Percentiles rank a stretch among this genome's conserved stretches.
Evolutionary conservation across 2,888 invertebrate species (phyloP).

Genomic region (Neoscelio sp.): DNA sequence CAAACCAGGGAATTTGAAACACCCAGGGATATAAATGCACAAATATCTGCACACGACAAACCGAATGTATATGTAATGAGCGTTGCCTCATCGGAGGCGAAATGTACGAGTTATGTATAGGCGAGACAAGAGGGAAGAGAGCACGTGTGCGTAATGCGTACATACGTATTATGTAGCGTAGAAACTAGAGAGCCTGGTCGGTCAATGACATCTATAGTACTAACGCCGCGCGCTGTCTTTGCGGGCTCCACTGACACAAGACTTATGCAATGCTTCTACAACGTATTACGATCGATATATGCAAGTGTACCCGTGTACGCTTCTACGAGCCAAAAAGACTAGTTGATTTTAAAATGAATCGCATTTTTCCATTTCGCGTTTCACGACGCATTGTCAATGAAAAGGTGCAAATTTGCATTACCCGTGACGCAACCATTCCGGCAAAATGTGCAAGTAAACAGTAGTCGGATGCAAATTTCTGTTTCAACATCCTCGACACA

Average conservation of each 20-base stretch:
- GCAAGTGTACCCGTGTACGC: constrained; percentile 41
- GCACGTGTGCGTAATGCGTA: constrained; percentile 62
- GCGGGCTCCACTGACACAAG: constrained; percentile 66
- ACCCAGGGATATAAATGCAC: constrained; percentile 29
- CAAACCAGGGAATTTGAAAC: constrained; percentile 39
- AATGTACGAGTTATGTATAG: constrained; percentile 49
- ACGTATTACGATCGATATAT: constrained; percentile 53
- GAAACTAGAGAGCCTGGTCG: constrained; percentile 68
- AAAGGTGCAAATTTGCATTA: constrained; percentile 39
- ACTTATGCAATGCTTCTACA: constrained; percentile 61
- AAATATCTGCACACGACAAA: constrained; percentile 18
- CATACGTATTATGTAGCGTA: constrained; percentile 66
- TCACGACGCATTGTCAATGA: constrained; percentile 14
- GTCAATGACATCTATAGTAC: constrained; percentile 71
- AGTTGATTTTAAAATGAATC: constrained; percentile 45
- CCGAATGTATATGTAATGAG: constrained; percentile 45
- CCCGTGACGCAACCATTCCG: constrained; percentile 14
- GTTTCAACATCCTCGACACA: no score
- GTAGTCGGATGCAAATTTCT: no score
- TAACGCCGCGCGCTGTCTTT: constrained; percentile 62
- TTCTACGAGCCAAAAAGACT: constrained; percentile 4
- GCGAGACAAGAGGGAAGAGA: constrained; percentile 56
- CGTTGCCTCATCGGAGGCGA: constrained; percentile 47
- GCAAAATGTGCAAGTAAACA: background rate
- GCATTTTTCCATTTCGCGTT: constrained; percentile 16